Evolutionary conservation across 2,888 invertebrate species (phyloP).

Genomic region (Zonitis immaculata): DNA sequence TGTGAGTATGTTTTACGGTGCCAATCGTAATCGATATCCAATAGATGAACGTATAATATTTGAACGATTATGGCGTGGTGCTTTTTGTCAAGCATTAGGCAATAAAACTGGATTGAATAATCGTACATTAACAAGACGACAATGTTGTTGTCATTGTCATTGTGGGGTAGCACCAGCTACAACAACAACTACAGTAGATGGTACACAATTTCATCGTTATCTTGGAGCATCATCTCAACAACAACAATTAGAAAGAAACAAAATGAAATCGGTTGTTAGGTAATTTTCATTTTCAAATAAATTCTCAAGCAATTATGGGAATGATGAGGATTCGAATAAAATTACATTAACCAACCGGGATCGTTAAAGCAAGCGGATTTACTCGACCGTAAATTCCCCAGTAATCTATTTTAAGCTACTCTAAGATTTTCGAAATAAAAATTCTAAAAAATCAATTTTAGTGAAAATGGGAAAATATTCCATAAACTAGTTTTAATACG

Average conservation of each 20-base stretch:
- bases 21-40: conserved; percentile 43
- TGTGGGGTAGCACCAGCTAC: conserved; percentile 47
- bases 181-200: conserved; percentile 38
- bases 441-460: background rate
- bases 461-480: too few relatives aligned
- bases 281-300: conserved; percentile 38
- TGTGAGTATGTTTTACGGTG: conserved; percentile 21
- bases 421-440: background rate
- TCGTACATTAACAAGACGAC: conserved; percentile 22
- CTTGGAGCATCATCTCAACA: background rate
- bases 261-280: conserved; percentile 65
- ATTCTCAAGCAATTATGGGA: background rate
- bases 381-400: background rate
- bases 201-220: background rate
- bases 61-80: conserved; percentile 67
- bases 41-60: conserved; percentile 62
- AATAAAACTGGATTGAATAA: conserved; percentile 25
- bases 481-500: too few relatives aligned
- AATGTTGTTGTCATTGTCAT: conserved; percentile 50
- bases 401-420: background rate
- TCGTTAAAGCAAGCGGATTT: background rate
- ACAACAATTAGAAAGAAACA: conserved; percentile 47
- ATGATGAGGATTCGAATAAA: background rate
- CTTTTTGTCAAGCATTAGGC: conserved; percentile 45
- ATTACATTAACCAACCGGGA: background rate